Conservation (phyloP, 1,140 invertebrate species). For the Drosophila auraria region DNA sequence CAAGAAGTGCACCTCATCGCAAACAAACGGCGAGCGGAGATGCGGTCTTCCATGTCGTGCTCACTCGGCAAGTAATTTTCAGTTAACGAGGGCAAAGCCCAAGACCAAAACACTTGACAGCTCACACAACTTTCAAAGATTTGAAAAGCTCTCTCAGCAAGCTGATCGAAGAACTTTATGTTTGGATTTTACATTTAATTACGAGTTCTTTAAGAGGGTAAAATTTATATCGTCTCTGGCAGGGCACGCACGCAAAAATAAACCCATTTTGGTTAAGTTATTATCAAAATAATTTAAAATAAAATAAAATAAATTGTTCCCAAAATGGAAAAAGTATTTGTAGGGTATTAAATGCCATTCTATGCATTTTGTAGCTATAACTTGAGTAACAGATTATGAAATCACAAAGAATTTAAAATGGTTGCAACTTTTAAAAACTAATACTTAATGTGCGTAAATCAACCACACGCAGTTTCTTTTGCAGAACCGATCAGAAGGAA, state of each 20-base stretch:
- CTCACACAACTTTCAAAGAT: conserved; percentile 84
- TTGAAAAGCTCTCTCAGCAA: conserved; percentile 87
- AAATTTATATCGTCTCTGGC: neutral
- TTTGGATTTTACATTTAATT: conserved; percentile 63
- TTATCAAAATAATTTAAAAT: too few species aligned
- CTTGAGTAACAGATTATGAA: neutral
- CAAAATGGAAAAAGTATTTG: neutral
- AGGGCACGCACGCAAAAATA: neutral
- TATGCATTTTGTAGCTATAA: neutral
- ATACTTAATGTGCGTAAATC: neutral
- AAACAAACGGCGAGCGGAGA: conserved; percentile 88
- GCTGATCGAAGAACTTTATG: conserved; percentile 88
- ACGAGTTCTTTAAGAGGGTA: conserved; percentile 4
- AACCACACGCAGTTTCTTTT: conserved; percentile 8
- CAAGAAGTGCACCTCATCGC: conserved; percentile 81
- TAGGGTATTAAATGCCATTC: neutral
- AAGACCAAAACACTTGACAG: conserved; percentile 59
- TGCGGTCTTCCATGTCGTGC: conserved; percentile 78
- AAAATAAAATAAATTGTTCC: neutral
- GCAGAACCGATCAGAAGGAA: conserved; percentile 82
- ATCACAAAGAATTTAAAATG: neutral
- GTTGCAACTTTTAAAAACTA: neutral
- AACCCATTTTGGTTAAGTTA: neutral
- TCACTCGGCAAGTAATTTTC: conserved; percentile 60
- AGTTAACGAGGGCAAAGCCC: conserved; percentile 6